A percentile compares a stretch with the other conserved stretches of the same genome.
phyloP scores from a whole-genome alignment of 2,888 invertebrate genomes.

The Liposcelis brunnea region DNA sequence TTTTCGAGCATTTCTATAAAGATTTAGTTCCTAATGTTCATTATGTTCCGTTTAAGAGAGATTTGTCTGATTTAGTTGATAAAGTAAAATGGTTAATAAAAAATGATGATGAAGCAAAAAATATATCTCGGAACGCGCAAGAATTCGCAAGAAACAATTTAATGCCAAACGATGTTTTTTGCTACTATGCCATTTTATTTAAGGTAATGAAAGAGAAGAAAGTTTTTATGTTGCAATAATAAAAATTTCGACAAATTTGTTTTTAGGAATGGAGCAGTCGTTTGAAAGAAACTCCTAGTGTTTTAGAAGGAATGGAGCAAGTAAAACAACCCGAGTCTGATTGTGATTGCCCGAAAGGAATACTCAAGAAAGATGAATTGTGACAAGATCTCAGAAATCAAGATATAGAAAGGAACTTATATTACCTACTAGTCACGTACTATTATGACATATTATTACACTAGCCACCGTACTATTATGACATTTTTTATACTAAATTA shows the following conservation, averaged over 20 bases:
- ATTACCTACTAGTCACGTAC: too few species aligned
- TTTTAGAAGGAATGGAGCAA: slow-evolving; percentile 45
- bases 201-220: slow-evolving; percentile 29
- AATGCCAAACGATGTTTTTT: slow-evolving; percentile 68
- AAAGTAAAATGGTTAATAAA: slow-evolving; percentile 59
- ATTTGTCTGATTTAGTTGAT: slow-evolving; percentile 64
- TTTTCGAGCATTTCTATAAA: slow-evolving; percentile 86
- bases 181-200: slow-evolving; percentile 65
- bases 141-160: slow-evolving; percentile 59
- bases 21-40: slow-evolving; percentile 58
- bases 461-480: too few species aligned
- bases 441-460: too few species aligned
- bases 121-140: slow-evolving; percentile 48
- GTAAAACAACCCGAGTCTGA: slow-evolving; percentile 29
- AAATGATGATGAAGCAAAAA: slow-evolving; percentile 47
- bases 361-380: slow-evolving; percentile 29
- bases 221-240: slow-evolving; percentile 6
- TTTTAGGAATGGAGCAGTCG: slow-evolving; percentile 56
- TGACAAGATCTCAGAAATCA: too few species aligned
- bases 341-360: slow-evolving; percentile 23
- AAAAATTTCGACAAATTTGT: slow-evolving; percentile 9
- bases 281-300: slow-evolving; percentile 34
- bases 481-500: too few species aligned
- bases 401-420: too few species aligned
- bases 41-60: slow-evolving; percentile 62